phyloP scores from a whole-genome alignment of 2,113 vertebrate genomes.

The Saccopteryx bilineata region DNA sequence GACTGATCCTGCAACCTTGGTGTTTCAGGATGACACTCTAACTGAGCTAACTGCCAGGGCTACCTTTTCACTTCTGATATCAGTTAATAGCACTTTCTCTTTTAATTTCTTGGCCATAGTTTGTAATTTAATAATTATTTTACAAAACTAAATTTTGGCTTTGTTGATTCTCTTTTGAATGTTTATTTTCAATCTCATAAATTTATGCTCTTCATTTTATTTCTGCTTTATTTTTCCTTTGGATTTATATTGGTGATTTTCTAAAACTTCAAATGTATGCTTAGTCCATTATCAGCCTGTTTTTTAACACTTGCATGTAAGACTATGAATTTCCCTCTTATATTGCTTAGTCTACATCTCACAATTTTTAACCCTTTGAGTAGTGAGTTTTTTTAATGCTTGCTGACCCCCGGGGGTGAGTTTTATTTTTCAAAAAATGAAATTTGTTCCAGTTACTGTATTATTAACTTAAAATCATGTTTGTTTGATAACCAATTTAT shows the following conservation, averaged over 20 bases:
- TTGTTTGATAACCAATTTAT: too few species aligned
- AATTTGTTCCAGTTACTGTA: too few species aligned
- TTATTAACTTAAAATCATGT: too few species aligned
- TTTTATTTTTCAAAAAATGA: too few species aligned
- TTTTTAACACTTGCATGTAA: background rate
- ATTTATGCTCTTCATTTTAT: background rate
- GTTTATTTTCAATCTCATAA: slow-evolving; percentile 7
- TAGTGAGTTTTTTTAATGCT: too few species aligned
- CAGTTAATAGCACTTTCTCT: background rate
- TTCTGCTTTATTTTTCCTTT: background rate
- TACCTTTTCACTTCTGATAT: background rate
- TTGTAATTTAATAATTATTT: slow-evolving; percentile 44
- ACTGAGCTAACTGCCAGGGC: too few species aligned
- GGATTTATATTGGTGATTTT: background rate
- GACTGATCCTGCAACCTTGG: too few species aligned
- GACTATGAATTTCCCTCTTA: background rate
- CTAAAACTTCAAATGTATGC: background rate
- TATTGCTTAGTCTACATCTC: background rate
- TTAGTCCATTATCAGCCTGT: background rate
- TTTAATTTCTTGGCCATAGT: background rate
- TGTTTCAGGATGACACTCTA: too few species aligned
- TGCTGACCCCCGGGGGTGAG: too few species aligned
- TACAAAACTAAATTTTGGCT: background rate
- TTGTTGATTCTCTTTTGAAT: background rate
- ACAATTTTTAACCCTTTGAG: background rate